Percentiles rank a stretch among this genome's conserved stretches.
These are phyloP conservation scores for Anaspis maculata DNA, from an alignment of 2,888 invertebrate species.

Conservation along the genomic window DNA sequence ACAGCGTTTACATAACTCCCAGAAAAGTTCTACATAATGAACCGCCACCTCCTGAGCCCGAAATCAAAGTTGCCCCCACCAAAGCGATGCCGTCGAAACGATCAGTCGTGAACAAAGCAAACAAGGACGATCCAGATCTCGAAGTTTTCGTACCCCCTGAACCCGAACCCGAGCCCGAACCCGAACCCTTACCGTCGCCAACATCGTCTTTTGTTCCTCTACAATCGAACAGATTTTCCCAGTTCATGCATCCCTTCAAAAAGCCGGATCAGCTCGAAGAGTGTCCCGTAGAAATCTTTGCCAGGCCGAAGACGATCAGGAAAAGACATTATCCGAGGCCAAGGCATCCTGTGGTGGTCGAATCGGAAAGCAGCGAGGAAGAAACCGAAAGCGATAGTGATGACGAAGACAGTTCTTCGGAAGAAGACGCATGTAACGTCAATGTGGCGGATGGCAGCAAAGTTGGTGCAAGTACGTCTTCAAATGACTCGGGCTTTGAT, in stretches of 20 bases:
- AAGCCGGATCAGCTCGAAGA: conserved; percentile 39
- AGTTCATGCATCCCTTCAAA: conserved; percentile 38
- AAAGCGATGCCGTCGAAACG: conserved; percentile 32
- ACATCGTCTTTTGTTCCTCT: conserved; percentile 37
- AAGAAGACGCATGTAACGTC: conserved; percentile 34
- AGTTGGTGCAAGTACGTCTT: conserved; percentile 61
- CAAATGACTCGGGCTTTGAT: conserved; percentile 80
- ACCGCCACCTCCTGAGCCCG: not conserved
- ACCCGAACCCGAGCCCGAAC: conserved; percentile 21
- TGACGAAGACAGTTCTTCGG: conserved; percentile 22
- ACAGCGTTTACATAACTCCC: conserved; percentile 52
- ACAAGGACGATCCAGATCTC: conserved; percentile 36
- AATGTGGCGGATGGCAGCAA: conserved; percentile 33
- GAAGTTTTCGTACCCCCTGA: conserved; percentile 30
- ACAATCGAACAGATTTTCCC: conserved; percentile 37
- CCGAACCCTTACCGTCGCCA: conserved; percentile 36
- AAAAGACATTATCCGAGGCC: conserved; percentile 37
- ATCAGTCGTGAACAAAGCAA: conserved; percentile 36
- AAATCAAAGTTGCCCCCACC: not conserved
- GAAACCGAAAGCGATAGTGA: conserved; percentile 27
- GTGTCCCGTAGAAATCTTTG: conserved; percentile 38
- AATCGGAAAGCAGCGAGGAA: conserved; percentile 19
- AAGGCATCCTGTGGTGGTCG: conserved; percentile 19
- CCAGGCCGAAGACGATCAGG: conserved; percentile 38
- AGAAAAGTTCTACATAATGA: conserved; percentile 38